Conservation (phyloP, 2,113 vertebrate genomes). For the Megaceryle maxima region DNA sequence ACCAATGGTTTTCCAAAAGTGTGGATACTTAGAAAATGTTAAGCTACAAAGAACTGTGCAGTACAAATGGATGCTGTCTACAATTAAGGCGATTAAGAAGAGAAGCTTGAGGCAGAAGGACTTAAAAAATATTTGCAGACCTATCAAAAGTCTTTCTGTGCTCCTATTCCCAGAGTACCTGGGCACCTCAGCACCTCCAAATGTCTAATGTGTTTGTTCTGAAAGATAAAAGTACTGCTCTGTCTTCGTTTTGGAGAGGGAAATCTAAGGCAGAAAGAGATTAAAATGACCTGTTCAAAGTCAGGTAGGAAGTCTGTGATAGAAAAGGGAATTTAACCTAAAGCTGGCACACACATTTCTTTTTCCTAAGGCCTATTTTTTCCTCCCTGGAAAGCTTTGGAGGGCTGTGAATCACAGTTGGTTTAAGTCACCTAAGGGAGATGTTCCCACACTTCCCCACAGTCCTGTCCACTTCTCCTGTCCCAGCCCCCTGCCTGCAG, state of each 20-base stretch:
- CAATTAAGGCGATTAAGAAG: constrained; percentile 43
- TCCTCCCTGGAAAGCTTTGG: background rate
- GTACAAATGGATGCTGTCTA: background rate
- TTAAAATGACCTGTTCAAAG: constrained; percentile 47
- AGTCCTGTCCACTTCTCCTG: background rate
- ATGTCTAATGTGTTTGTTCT: constrained; percentile 36
- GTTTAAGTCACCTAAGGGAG: background rate
- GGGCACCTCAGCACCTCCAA: constrained; percentile 23
- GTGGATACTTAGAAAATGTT: background rate
- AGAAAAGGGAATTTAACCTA: constrained; percentile 24
- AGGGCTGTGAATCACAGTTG: background rate
- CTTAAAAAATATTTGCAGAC: constrained; percentile 52
- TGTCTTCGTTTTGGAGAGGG: constrained; percentile 3
- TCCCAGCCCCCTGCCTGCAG: background rate
- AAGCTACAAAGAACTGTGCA: background rate
- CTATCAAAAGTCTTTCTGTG: background rate
- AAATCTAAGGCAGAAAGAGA: constrained; percentile 15
- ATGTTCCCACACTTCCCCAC: background rate
- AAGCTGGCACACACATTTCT: background rate
- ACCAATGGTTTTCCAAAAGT: background rate
- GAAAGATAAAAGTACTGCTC: constrained; percentile 29
- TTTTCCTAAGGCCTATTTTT: constrained; percentile 13
- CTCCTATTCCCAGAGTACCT: constrained; percentile 6
- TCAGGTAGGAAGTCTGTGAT: background rate
- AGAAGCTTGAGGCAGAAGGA: constrained; percentile 10